Percentiles rank a stretch among this genome's conserved stretches.
These are phyloP conservation scores for Paramuricea clavata DNA, from an alignment of 92 coral and sea anemone species.

Conservation along the genomic window DNA sequence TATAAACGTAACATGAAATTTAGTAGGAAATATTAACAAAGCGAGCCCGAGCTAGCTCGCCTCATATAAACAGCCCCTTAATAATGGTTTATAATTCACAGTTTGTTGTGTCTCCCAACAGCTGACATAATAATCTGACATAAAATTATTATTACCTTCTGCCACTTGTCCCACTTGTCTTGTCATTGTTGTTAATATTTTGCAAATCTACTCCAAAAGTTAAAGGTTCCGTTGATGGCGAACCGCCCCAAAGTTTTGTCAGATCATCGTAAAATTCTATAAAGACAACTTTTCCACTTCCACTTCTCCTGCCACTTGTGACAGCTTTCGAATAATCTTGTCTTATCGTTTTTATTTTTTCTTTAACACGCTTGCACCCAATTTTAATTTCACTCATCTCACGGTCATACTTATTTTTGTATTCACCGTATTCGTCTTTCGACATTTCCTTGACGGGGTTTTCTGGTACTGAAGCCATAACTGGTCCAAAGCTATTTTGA, in stretches of 20 bases:
- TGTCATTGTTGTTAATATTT: not conserved
- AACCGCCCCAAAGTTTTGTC: constrained; percentile 39
- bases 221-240: constrained; percentile 37
- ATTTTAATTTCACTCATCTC: not conserved
- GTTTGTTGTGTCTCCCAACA: too few relatives aligned
- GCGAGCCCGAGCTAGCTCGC: too few relatives aligned
- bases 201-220: constrained; percentile 37
- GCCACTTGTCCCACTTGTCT: not conserved
- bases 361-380: constrained; percentile 42
- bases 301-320: constrained; percentile 34
- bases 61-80: too few relatives aligned
- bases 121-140: too few relatives aligned
- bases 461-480: not conserved
- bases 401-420: not conserved
- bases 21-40: too few relatives aligned
- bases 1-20: too few relatives aligned
- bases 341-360: constrained; percentile 34
- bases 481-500: too few relatives aligned
- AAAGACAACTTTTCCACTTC: constrained; percentile 30
- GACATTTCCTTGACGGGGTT: not conserved
- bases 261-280: constrained; percentile 25
- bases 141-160: too few relatives aligned
- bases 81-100: too few relatives aligned
- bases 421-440: not conserved
- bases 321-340: constrained; percentile 44